Evolutionary conservation across 2,113 vertebrate genomes (phyloP).

Genomic region (Leiothrix lutea): DNA sequence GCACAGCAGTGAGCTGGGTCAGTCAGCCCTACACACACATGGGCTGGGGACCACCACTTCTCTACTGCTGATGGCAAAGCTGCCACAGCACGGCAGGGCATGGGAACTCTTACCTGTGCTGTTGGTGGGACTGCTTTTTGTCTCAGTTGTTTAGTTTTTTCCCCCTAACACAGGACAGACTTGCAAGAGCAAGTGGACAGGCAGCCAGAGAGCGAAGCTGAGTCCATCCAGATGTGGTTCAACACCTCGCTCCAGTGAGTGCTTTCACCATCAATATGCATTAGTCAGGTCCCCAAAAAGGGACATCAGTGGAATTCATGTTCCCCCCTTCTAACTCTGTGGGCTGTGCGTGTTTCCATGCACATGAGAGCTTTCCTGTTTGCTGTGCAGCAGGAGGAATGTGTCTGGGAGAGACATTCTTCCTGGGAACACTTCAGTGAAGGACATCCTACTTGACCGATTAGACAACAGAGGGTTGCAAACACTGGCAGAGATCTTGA

Average conservation of each 20-base stretch:
- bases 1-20: not conserved
- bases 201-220: not conserved
- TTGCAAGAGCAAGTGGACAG: not conserved
- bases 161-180: not conserved
- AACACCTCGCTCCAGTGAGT: not conserved
- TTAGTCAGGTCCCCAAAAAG: not conserved
- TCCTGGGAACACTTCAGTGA: slow-evolving; percentile 23
- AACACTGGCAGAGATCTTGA: not conserved
- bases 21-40: not conserved
- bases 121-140: not conserved
- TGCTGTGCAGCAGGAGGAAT: not conserved
- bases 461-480: not conserved
- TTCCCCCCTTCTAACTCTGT: rapidly evolving
- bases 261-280: not conserved
- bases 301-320: not conserved
- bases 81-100: not conserved
- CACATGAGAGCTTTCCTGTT: not conserved
- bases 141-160: not conserved
- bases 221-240: not conserved
- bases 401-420: not conserved
- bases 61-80: not conserved
- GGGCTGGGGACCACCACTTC: not conserved
- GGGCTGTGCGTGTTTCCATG: not conserved
- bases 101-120: not conserved
- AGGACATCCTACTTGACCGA: not conserved